Percentiles rank a stretch among this genome's conserved stretches.
Conservation (phyloP, 2,888 invertebrate genomes). For the Heteromyza rotundicornis region DNA sequence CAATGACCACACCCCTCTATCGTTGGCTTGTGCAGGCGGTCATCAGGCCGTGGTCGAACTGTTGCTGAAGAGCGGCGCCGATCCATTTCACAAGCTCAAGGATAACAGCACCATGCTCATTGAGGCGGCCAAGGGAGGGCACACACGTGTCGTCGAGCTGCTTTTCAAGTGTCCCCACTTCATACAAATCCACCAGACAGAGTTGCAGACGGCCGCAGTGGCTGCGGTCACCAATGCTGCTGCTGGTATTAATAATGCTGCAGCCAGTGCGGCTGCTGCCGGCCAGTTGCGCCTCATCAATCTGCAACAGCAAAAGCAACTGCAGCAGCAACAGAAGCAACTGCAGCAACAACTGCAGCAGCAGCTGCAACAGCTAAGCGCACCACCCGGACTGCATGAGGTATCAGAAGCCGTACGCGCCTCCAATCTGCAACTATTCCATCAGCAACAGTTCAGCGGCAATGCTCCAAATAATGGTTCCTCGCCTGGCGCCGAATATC, state of each 20-base stretch:
- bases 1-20: slow-evolving; percentile 97
- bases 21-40: slow-evolving; percentile 95
- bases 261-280: slow-evolving; percentile 35
- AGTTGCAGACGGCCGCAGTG: slow-evolving; percentile 49
- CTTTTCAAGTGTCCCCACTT: slow-evolving; percentile 90
- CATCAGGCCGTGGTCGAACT: slow-evolving; percentile 93
- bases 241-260: slow-evolving; percentile 41
- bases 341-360: slow-evolving; percentile 63
- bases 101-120: slow-evolving; percentile 99
- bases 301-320: slow-evolving; percentile 53
- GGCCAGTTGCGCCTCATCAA: slow-evolving; percentile 57
- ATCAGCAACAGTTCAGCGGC: slow-evolving; percentile 57
- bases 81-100: slow-evolving; percentile 95
- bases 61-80: slow-evolving; percentile 88
- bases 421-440: slow-evolving; percentile 64
- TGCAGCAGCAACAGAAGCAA: slow-evolving; percentile 57
- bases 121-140: slow-evolving; percentile 97
- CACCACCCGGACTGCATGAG: slow-evolving; percentile 66
- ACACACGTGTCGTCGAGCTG: slow-evolving; percentile 93
- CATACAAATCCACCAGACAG: slow-evolving; percentile 70
- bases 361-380: slow-evolving; percentile 60
- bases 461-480: slow-evolving; percentile 39
- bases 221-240: slow-evolving; percentile 42
- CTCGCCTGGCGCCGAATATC: slow-evolving; percentile 46
- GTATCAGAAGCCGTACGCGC: slow-evolving; percentile 68